Percentiles rank a stretch among this genome's conserved stretches.
phyloP scores from a whole-genome alignment of 2,888 invertebrate genomes.

The Mythimna albipuncta region DNA sequence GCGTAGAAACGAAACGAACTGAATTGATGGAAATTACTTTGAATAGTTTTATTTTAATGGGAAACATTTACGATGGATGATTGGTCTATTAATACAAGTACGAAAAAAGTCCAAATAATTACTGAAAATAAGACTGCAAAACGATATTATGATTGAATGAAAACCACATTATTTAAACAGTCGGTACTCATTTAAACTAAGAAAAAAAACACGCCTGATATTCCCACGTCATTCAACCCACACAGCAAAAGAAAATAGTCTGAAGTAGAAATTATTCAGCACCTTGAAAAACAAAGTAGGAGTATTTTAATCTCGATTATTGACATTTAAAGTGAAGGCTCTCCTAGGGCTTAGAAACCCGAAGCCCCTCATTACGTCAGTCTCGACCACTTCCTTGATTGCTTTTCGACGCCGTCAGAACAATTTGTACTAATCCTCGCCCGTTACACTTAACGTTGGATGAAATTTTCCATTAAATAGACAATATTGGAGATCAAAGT shows the following conservation, averaged over 20 bases:
- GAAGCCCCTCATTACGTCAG: slow-evolving; percentile 34
- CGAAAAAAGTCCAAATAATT: not conserved
- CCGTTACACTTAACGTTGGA: slow-evolving; percentile 24
- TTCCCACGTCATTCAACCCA: not conserved
- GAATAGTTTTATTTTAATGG: slow-evolving; percentile 4
- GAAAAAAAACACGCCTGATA: not conserved
- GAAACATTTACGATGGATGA: slow-evolving; percentile 2
- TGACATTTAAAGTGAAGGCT: slow-evolving; percentile 29
- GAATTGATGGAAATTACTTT: slow-evolving; percentile 18
- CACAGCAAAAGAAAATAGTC: slow-evolving; percentile 9
- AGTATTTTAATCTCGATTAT: slow-evolving; percentile 31
- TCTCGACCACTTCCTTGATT: slow-evolving; percentile 50
- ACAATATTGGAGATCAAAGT: slow-evolving; percentile 11
- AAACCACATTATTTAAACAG: not conserved
- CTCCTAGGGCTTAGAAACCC: slow-evolving; percentile 29
- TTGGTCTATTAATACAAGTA: not conserved
- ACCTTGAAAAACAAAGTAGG: slow-evolving; percentile 16
- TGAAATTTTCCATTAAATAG: slow-evolving; percentile 41
- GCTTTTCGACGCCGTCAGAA: slow-evolving; percentile 39
- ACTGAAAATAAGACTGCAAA: not conserved
- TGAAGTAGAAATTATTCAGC: not conserved
- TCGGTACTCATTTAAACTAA: slow-evolving; percentile 4
- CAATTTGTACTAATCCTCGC: slow-evolving; percentile 43
- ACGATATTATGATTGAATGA: not conserved
- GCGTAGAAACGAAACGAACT: slow-evolving; percentile 34